Conservation (phyloP, 2,888 invertebrate species). For the Cheilosia soror region DNA sequence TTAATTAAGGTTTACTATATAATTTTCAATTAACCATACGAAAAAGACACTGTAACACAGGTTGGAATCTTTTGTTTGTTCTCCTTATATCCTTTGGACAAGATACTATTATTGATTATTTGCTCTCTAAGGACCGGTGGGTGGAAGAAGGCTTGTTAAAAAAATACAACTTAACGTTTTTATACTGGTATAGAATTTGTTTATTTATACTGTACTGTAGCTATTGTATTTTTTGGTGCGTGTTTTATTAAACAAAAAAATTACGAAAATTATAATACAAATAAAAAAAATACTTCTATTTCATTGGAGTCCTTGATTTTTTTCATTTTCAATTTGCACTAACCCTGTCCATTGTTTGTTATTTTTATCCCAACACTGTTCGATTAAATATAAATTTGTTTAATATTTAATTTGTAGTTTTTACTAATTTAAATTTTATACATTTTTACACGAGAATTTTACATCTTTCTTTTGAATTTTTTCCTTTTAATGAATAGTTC, state of each 20-base stretch:
- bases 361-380: conserved; percentile 59
- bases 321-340: neutral
- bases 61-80: conserved; percentile 46
- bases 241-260: conserved; percentile 29
- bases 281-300: conserved; percentile 70
- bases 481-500: conserved; percentile 30
- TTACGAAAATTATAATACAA: conserved; percentile 35
- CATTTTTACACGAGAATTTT: conserved; percentile 70
- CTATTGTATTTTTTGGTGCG: conserved; percentile 58
- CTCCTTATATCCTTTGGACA: conserved; percentile 19
- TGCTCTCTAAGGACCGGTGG: conserved; percentile 67
- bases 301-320: conserved; percentile 48
- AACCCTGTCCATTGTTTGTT: conserved; percentile 19
- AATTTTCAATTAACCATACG: conserved; percentile 70
- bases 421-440: conserved; percentile 56
- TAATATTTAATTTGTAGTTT: conserved; percentile 53
- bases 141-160: conserved; percentile 61
- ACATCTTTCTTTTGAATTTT: conserved; percentile 41
- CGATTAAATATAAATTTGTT: conserved; percentile 61
- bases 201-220: conserved; percentile 34
- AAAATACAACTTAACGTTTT: conserved; percentile 21
- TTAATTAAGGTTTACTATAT: conserved; percentile 58
- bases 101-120: neutral
- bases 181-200: conserved; percentile 33
- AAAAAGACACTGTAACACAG: conserved; percentile 76